Conservation (phyloP, 2,797 vertebrate species). For the Dallia pectoralis region DNA sequence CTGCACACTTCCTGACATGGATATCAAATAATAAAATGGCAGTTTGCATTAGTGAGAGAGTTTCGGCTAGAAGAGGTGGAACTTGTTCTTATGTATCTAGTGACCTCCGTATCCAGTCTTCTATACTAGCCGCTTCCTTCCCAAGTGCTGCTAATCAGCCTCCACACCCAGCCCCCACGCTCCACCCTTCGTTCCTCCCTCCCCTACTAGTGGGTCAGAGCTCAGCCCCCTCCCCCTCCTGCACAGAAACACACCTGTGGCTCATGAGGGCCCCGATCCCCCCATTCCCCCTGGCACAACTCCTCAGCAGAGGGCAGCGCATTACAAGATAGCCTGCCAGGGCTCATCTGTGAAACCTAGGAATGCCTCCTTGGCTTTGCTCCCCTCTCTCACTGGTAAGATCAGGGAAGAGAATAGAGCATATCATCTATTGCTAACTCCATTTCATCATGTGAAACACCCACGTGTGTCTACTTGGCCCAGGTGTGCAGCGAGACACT, state of each 20-base stretch:
- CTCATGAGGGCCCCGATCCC: slow-evolving; percentile 34
- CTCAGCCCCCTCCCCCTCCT: slow-evolving; percentile 32
- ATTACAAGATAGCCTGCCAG: slow-evolving; percentile 57
- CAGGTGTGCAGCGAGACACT: slow-evolving; percentile 25
- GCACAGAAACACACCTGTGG: slow-evolving; percentile 56
- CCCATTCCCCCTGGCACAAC: slow-evolving; percentile 25
- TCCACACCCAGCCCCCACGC: slow-evolving; percentile 10
- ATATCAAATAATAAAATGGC: neutral
- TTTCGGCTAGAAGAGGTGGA: neutral
- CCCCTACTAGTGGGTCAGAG: slow-evolving; percentile 24
- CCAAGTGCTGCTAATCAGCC: neutral
- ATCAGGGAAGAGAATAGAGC: slow-evolving; percentile 44
- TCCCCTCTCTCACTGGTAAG: slow-evolving; percentile 36
- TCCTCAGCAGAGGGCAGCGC: slow-evolving; percentile 47
- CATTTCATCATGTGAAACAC: slow-evolving; percentile 23
- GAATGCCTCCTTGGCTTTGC: slow-evolving; percentile 49
- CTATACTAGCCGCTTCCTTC: neutral
- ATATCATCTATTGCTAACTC: slow-evolving; percentile 40
- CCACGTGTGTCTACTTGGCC: slow-evolving; percentile 13
- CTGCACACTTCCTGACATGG: neutral
- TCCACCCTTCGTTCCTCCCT: neutral
- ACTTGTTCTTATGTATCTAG: neutral
- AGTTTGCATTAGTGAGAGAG: neutral
- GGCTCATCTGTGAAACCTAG: slow-evolving; percentile 62
- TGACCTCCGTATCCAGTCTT: neutral